Percentiles rank a stretch among this genome's conserved stretches.
phyloP scores from a whole-genome alignment of 2,797 vertebrate species.

The Salarias fasciatus region DNA sequence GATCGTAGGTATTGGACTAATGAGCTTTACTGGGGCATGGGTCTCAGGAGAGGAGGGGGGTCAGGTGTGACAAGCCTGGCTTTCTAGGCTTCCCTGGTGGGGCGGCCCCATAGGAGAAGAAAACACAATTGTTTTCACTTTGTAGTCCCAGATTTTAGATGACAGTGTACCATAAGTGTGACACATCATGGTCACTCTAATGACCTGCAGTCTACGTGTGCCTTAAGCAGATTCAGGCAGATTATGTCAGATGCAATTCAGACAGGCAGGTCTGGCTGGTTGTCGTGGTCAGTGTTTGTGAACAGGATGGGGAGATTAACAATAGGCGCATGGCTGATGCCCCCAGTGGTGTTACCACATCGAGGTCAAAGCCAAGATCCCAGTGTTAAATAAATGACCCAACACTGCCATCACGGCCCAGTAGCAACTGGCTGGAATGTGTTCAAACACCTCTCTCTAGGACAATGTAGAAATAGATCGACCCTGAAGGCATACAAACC shows the following conservation, averaged over 20 bases:
- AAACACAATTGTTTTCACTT: slow-evolving; percentile 77
- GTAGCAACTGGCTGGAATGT: slow-evolving; percentile 74
- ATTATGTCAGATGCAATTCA: slow-evolving; percentile 86
- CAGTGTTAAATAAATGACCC: slow-evolving; percentile 79
- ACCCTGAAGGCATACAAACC: slow-evolving; percentile 42
- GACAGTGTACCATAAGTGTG: slow-evolving; percentile 74
- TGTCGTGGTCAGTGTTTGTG: slow-evolving; percentile 78
- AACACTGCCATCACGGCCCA: slow-evolving; percentile 61
- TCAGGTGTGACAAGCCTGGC: slow-evolving; percentile 72
- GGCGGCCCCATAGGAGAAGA: slow-evolving; percentile 69
- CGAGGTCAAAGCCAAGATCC: slow-evolving; percentile 77
- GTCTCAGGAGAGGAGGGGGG: slow-evolving; percentile 69
- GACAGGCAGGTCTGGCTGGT: slow-evolving; percentile 70
- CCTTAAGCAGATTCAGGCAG: slow-evolving; percentile 82
- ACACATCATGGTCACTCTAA: slow-evolving; percentile 79
- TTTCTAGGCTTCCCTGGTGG: slow-evolving; percentile 66
- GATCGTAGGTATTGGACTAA: slow-evolving; percentile 84
- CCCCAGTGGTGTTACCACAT: slow-evolving; percentile 72
- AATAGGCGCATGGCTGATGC: slow-evolving; percentile 75
- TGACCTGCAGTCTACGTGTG: slow-evolving; percentile 76
- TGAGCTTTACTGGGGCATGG: slow-evolving; percentile 83
- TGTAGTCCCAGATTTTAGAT: slow-evolving; percentile 73
- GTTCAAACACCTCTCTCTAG: slow-evolving; percentile 54
- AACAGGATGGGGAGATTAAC: slow-evolving; percentile 77
- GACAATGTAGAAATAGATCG: slow-evolving; percentile 52